These are phyloP conservation scores for Aphis craccivora DNA, from an alignment of 1,140 invertebrate species.

Conservation along the genomic window DNA sequence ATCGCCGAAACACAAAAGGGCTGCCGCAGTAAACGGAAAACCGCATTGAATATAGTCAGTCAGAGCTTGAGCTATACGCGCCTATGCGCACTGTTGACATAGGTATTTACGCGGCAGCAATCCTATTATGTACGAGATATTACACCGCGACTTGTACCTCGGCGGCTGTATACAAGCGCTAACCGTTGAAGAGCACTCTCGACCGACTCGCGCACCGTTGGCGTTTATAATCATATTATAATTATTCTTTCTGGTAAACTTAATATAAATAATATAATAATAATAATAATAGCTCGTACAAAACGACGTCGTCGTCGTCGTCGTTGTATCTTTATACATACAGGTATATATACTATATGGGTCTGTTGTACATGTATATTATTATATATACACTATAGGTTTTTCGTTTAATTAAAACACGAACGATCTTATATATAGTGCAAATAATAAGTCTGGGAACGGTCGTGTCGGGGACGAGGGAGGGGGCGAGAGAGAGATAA, in stretches of 20 bases:
- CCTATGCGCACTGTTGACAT: neutral
- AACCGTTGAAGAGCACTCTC: neutral
- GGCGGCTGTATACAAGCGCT: neutral
- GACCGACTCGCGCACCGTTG: neutral
- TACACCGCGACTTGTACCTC: neutral
- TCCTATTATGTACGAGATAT: neutral
- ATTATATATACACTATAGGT: neutral
- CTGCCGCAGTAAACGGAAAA: neutral
- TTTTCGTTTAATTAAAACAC: constrained; percentile 20
- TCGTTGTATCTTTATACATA: neutral
- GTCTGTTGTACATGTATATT: too few species aligned
- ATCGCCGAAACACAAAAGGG: neutral
- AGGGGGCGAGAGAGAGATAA: neutral
- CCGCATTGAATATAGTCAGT: neutral
- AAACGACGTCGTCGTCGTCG: neutral
- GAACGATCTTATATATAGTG: neutral
- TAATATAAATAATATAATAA: neutral
- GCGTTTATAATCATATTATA: constrained; percentile 14
- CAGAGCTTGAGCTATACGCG: neutral
- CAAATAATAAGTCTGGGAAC: neutral
- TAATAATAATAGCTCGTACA: neutral
- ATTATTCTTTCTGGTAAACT: neutral
- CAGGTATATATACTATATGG: neutral
- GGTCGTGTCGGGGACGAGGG: too few species aligned
- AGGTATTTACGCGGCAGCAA: neutral